Evolutionary conservation across 2,888 invertebrate genomes (phyloP).

Genomic region (Temnothorax unifasciatus): DNA sequence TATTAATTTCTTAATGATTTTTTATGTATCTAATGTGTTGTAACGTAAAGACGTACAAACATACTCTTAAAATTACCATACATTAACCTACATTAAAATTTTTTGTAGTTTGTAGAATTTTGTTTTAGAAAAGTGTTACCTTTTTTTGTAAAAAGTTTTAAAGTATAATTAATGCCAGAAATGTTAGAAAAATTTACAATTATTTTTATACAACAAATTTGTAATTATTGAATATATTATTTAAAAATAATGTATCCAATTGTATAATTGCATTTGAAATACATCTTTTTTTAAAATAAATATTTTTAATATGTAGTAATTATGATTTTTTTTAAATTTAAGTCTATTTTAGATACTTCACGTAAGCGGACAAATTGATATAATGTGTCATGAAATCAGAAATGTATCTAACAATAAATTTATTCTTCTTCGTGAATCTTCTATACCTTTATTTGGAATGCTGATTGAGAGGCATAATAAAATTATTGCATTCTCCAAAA

Average conservation of each 20-base stretch:
- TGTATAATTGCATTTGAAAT: not conserved
- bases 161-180: not conserved
- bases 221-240: not conserved
- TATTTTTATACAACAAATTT: not conserved
- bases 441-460: not conserved
- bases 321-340: not conserved
- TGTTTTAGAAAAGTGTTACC: not conserved
- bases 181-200: not conserved
- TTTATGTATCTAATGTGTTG: not conserved
- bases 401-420: not conserved
- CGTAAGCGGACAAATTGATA: constrained; percentile 47
- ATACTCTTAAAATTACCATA: too few relatives aligned
- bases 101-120: not conserved
- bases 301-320: not conserved
- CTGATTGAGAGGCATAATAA: constrained; percentile 43
- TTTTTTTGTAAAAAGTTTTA: not conserved
- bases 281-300: not conserved
- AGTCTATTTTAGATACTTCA: constrained; percentile 48
- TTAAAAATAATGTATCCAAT: not conserved
- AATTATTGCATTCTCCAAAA: not conserved
- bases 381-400: constrained; percentile 33
- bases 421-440: not conserved
- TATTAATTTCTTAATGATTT: not conserved
- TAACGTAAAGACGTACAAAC: too few relatives aligned
- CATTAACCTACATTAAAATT: not conserved